Base-by-base conservation (phyloP, 2,113 vertebrate species). In the Plotosus lineatus region DNA sequence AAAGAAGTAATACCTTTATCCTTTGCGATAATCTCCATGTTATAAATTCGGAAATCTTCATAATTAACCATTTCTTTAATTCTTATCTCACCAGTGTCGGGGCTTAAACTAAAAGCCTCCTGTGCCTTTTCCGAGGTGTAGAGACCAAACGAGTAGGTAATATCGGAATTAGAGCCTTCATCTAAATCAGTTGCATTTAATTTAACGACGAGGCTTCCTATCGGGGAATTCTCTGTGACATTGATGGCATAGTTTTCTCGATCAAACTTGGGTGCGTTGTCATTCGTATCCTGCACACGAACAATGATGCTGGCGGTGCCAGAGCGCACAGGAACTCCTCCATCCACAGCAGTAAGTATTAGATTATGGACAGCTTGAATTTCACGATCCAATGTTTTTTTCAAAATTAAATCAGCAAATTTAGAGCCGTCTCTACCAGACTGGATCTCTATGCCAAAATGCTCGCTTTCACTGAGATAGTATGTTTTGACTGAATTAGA, bases 281-380 rank as follows among this genome's bases (percentile, higher is more conserved):
- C 91, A 42, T 92, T 92, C 0, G 88, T 87, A 6, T 92, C 92
- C 0, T 89, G 69, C 5, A 92, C 90, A 17, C 17, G 84, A 10
- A 92, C 90, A 48, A 87, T 86, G 6, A 92, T 88, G 23, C 76
- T 90, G 6, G 86, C 90, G 3, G 90, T 90, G 0, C 92, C 90
- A 3, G 91, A 91, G 0, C 90, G 90, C 40, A 89, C 73, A 0
- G 92, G 92, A 31, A 66, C 79, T 8, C 91, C 92, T 6, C 92
- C 92, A 73, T 93, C 92, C 26, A 92, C 84, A 33, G 91, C 91
- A 40, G 89, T 92, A 1, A 93, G 86, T 23, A 91, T 86, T 36
- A 93, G 77, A 81, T 91, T 78, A 66, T 91, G 87, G 40, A 83
- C 58, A 23, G 86, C 78, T 3, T 89, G 76, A 61, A 82, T 0